Evolutionary conservation across 2,113 vertebrate species (phyloP).

Genomic region (Menidia beryllina): DNA sequence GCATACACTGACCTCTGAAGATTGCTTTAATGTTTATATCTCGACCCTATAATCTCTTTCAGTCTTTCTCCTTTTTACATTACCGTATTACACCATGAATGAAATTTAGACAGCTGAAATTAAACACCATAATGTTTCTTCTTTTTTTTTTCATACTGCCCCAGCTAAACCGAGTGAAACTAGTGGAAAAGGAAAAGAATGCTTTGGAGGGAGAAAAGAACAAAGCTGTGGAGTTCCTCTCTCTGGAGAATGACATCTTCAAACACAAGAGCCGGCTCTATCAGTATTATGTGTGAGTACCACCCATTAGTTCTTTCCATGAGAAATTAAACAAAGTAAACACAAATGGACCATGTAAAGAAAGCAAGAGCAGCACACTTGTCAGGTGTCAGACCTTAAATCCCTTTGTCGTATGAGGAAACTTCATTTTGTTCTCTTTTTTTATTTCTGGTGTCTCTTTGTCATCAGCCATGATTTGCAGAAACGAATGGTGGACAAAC

Average conservation of each 20-base stretch:
- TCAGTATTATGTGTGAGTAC: slow-evolving; percentile 93
- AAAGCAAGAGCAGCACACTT: not conserved
- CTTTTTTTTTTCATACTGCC: too few species aligned
- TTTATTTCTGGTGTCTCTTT: slow-evolving; percentile 3
- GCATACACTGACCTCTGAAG: not conserved
- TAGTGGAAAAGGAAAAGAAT: slow-evolving; percentile 97
- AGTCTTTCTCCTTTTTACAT: not conserved
- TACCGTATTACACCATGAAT: not conserved
- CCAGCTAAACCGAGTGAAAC: slow-evolving; percentile 94
- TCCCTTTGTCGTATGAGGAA: too few species aligned
- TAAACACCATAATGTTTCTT: slow-evolving; percentile 31
- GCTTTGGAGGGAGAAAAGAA: slow-evolving; percentile 94
- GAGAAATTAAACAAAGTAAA: slow-evolving; percentile 6
- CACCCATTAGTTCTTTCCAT: slow-evolving; percentile 11
- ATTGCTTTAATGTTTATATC: not conserved
- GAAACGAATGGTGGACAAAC: slow-evolving; percentile 84
- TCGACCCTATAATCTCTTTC: too few species aligned
- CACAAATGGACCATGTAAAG: not conserved
- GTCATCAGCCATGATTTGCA: slow-evolving; percentile 88
- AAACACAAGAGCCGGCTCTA: slow-evolving; percentile 89
- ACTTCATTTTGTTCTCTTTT: not conserved
- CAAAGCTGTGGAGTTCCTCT: slow-evolving; percentile 92
- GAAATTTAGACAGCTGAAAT: slow-evolving; percentile 3
- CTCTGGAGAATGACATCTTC: slow-evolving; percentile 92
- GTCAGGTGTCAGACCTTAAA: not conserved